A percentile compares a stretch with the other conserved stretches of the same genome.
Conservation (phyloP, 2,888 invertebrate genomes). For the Mesochorus sp. region DNA sequence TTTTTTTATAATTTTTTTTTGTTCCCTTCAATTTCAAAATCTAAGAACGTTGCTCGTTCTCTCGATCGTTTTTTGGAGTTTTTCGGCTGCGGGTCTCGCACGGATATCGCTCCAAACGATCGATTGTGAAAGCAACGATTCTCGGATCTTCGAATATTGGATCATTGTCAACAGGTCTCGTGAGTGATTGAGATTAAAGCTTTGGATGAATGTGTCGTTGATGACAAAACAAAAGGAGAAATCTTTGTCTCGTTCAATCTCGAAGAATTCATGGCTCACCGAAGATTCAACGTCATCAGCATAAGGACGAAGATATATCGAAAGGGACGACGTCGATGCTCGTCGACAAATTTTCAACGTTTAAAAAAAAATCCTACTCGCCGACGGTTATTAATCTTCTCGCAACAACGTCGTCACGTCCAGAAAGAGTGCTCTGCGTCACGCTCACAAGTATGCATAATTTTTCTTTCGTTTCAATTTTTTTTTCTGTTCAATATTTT, state of each 20-base stretch:
- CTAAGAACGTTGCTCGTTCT: background rate
- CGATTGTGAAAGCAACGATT: background rate
- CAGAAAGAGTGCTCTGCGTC: constrained; percentile 41
- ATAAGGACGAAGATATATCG: background rate
- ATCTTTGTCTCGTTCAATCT: background rate
- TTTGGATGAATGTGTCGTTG: background rate
- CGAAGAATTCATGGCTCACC: constrained; percentile 3
- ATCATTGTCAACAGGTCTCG: background rate
- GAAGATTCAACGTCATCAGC: background rate
- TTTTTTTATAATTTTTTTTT: background rate
- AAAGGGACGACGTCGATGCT: background rate
- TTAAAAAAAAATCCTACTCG: constrained; percentile 1
- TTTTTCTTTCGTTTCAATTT: constrained; percentile 7
- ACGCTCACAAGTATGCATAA: constrained; percentile 42
- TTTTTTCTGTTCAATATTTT: constrained; percentile 1
- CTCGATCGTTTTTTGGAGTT: background rate
- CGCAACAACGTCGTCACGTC: constrained; percentile 10
- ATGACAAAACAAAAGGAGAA: no score
- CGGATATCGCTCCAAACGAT: constrained; percentile 18
- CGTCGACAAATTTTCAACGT: background rate
- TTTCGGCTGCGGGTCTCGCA: constrained; percentile 56
- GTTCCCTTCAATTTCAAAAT: background rate
- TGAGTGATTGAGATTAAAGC: background rate
- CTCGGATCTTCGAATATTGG: background rate
- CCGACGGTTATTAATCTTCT: background rate